Conservation (phyloP, 1,140 invertebrate genomes). For the Gonioctena quinquepunctata region DNA sequence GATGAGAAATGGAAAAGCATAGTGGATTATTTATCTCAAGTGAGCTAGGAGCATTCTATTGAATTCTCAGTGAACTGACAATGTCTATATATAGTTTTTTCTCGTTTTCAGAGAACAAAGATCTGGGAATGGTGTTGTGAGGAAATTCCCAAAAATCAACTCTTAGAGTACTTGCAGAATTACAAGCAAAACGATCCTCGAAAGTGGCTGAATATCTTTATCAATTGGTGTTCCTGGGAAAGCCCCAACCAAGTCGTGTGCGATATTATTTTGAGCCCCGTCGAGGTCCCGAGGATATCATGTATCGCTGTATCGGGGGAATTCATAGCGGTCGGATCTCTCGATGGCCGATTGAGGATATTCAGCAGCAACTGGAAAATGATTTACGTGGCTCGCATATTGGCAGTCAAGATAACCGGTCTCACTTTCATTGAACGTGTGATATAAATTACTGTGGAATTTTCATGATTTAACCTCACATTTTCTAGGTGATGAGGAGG, state of each 20-base stretch:
- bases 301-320: conserved; percentile 43
- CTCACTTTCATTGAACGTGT: conserved; percentile 43
- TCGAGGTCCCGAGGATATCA: conserved; percentile 42
- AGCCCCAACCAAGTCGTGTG: conserved; percentile 34
- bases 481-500: conserved; percentile 22
- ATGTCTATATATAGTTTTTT: no score
- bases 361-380: conserved; percentile 42
- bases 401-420: conserved; percentile 42
- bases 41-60: conserved; percentile 19
- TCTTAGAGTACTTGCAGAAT: conserved; percentile 43
- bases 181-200: conserved; percentile 32
- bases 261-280: conserved; percentile 37
- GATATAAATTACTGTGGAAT: not conserved
- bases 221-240: conserved; percentile 46
- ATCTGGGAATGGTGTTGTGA: conserved; percentile 49
- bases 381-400: conserved; percentile 36
- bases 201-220: conserved; percentile 45
- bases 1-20: conserved; percentile 33
- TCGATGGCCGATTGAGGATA: conserved; percentile 46
- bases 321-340: conserved; percentile 46
- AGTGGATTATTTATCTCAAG: conserved; percentile 44
- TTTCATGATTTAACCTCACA: not conserved
- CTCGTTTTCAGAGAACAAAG: conserved; percentile 40
- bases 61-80: no score
- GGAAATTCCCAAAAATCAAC: conserved; percentile 45